phyloP scores from a whole-genome alignment of 2,113 vertebrate species.

The Orientallactaga bullata region DNA sequence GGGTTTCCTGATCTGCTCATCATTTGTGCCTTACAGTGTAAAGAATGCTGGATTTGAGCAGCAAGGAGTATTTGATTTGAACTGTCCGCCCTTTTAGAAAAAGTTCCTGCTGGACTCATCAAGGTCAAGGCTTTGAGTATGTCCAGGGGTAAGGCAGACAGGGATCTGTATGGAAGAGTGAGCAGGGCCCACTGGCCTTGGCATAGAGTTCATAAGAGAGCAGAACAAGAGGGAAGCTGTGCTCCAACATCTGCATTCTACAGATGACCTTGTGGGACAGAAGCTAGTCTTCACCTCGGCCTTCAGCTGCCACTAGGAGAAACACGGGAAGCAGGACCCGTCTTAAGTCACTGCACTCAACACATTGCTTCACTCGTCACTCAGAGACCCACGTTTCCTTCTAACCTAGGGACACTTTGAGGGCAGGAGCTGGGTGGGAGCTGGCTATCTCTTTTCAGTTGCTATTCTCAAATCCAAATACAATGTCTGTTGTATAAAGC shows the following conservation, averaged over 20 bases:
- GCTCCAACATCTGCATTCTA: rapidly evolving
- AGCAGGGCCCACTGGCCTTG: neutral
- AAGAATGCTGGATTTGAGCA: neutral
- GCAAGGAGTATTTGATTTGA: neutral
- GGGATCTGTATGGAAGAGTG: neutral
- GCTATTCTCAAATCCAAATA: neutral
- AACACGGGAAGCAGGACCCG: neutral
- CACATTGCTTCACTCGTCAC: rapidly evolving
- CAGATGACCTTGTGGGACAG: neutral
- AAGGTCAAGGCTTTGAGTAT: neutral
- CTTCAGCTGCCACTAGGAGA: neutral
- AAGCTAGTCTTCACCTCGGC: neutral
- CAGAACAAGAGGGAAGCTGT: neutral
- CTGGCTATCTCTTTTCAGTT: neutral
- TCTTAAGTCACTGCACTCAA: neutral
- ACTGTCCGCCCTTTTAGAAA: neutral
- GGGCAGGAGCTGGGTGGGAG: too few relatives aligned
- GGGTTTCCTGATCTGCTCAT: neutral
- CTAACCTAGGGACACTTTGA: neutral
- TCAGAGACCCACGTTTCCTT: neutral
- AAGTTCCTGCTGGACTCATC: neutral
- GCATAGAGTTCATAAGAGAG: neutral
- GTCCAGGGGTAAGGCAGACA: neutral
- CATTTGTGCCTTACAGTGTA: neutral
- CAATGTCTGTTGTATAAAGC: neutral